Evolutionary conservation across 1,140 invertebrate genomes (phyloP), one percentile per base, ranked within the genome.

Genomic region (Heliconius congener): DNA sequence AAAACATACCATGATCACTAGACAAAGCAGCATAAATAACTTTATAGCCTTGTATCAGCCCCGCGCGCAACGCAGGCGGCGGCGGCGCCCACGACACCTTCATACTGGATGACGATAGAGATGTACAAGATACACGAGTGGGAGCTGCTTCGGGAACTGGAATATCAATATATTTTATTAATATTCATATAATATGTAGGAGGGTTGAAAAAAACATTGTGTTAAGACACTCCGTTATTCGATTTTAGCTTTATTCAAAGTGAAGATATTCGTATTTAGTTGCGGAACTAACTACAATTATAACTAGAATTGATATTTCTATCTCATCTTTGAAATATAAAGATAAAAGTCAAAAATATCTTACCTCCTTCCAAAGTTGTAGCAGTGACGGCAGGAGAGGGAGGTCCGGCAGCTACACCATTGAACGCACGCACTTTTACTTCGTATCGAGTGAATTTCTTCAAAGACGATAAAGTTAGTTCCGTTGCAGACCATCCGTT

Each of bases 391-490:
- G 96, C 95, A 42, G 96, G 96, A 9, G 96, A 96, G 3, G 95
- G 94, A 0, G 97, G 97, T 3, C 98, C 97, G 74, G 96, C 96
- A 5, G 97, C 98, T 84, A 97, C 96, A 70, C 95, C 95, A 91
- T 98, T 98, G 90, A 97, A 98, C 1, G 97, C 97, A 85, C 97
- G 96, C 2, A 98, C 96, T 13, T 97, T 96, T 19, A 98, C 95
- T 60, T 96, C 96, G 90, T 98, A 98, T 74, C 97, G 95, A 0
- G 97, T 97, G 89, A 97, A 98, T 92, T 98, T 98, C 80, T 96
- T 95, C 57, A 98, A 92, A 11, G 95, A 96, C 9, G 95, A 95
- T 50, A 97, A 87, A 9, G 95, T 96, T 72, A 96, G 95, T 80
- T 96, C 96, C 77, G 95, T 97, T 11, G 96, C 97, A 1, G 96